Percentiles rank a stretch among this genome's conserved stretches.
Conservation (phyloP, 2,888 invertebrate genomes). For the Pterostichus madidus region DNA sequence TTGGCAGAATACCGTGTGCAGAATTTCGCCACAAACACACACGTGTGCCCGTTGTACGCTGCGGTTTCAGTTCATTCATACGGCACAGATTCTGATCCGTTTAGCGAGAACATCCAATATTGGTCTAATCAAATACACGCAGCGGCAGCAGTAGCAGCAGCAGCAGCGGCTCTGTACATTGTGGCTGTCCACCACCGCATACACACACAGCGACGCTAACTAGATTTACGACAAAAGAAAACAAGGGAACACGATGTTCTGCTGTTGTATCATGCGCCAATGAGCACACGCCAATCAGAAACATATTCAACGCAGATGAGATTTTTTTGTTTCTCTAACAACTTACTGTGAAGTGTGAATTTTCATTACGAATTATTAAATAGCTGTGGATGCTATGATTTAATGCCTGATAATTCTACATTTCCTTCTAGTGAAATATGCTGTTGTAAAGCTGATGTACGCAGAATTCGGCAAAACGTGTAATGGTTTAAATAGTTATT, state of each 20-base stretch:
- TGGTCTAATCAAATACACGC: slow-evolving; percentile 72
- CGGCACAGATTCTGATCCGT: slow-evolving; percentile 70
- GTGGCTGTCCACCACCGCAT: slow-evolving; percentile 53
- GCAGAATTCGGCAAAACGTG: too few relatives aligned
- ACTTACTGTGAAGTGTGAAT: neutral
- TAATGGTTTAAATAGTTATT: too few relatives aligned
- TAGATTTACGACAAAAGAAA: slow-evolving; percentile 65
- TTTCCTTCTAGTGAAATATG: too few relatives aligned
- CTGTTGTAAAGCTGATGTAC: too few relatives aligned
- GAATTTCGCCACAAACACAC: neutral
- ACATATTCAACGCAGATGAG: slow-evolving; percentile 17
- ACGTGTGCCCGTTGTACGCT: slow-evolving; percentile 5
- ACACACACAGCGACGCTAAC: slow-evolving; percentile 53
- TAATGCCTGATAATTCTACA: too few relatives aligned
- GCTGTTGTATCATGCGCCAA: slow-evolving; percentile 30
- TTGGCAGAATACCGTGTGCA: neutral
- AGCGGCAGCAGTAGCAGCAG: slow-evolving; percentile 68
- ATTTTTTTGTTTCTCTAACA: neutral
- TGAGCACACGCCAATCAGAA: slow-evolving; percentile 19
- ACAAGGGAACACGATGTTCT: slow-evolving; percentile 57
- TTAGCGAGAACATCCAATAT: slow-evolving; percentile 72
- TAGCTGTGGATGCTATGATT: too few relatives aligned
- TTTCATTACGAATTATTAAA: too few relatives aligned
- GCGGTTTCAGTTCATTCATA: slow-evolving; percentile 60
- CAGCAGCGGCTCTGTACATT: slow-evolving; percentile 63